Percentiles rank a stretch among this genome's conserved stretches.
phyloP scores from a whole-genome alignment of 2,888 invertebrate genomes.

The Andrena praecox region DNA sequence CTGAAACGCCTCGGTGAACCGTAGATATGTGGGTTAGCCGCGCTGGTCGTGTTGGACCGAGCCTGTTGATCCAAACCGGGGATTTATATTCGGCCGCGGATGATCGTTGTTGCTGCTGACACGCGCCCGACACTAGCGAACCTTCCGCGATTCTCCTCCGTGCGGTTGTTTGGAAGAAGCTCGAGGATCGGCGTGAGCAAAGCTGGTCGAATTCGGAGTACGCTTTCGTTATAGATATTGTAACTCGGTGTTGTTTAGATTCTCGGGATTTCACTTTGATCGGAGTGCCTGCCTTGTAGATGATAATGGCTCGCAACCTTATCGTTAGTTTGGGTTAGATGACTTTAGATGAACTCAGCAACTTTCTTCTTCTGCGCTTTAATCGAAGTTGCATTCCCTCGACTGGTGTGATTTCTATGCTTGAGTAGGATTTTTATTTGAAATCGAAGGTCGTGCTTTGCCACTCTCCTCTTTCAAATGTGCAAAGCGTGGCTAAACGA shows the following conservation, averaged over 20 bases:
- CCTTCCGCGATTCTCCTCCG: constrained; percentile 15
- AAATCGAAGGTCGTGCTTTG: too few species aligned
- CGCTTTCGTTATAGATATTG: too few species aligned
- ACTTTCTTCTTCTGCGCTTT: too few species aligned
- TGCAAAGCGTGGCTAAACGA: background rate
- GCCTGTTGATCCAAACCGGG: constrained; percentile 50
- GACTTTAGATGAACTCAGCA: too few species aligned
- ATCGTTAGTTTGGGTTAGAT: too few species aligned
- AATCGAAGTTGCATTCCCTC: too few species aligned
- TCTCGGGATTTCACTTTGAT: too few species aligned
- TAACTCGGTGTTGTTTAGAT: too few species aligned
- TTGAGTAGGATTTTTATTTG: too few species aligned
- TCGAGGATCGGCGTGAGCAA: background rate
- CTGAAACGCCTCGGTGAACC: constrained; percentile 21
- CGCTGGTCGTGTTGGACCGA: constrained; percentile 13
- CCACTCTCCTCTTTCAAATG: background rate
- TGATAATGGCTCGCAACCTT: too few species aligned
- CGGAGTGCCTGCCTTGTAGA: too few species aligned
- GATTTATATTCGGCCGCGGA: constrained; percentile 47
- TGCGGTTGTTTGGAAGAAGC: background rate
- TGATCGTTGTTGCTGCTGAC: constrained; percentile 27
- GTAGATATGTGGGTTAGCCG: constrained; percentile 32
- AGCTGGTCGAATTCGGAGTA: background rate
- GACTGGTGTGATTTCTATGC: too few species aligned
- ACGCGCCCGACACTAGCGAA: constrained; percentile 26